Evolutionary conservation across 2,113 vertebrate species (phyloP), one percentile per base, ranked within the genome.

Genomic region (Camelus bactrianus): DNA sequence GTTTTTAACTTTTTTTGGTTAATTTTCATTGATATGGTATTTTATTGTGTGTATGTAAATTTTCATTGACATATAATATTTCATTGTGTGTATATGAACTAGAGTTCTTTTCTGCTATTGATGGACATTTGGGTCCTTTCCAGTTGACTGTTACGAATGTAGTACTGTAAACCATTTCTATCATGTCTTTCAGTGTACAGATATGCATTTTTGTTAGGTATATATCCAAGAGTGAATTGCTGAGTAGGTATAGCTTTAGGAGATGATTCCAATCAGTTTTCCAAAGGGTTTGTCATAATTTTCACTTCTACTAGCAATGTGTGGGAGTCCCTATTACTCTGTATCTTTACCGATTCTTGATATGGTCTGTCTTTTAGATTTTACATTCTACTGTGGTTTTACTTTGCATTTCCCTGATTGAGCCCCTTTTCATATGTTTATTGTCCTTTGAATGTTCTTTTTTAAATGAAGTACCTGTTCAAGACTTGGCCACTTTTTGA

Each of bases 1-100:
- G 28, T 35, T 72, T 85, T 64, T 70, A 69, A 65, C 8, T 19
- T 84, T 75, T 84, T 76, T 48, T 35, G 14, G 17, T 89, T 54
- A 46, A 73, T 92, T 95, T 95, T 80, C 35, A 73, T 35, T 87
- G 24, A 11, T 60, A 65, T 26, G 46, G 17, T 85, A 85, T 91
- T 84, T 91, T 17, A 52, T 69, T 77, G 24, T 81, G 14, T 79
- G 26, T 46, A 60, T 46, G 46, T 62, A 35, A 50, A 48, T 58
- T 80, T 80, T 80, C n/a, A 5, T 58, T 80, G 83, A 11, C 32
- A 26, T 24, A 38, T 12, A 48, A 24, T 86, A 70, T 86, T 54
- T 85, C 50, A 70, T 30, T 86, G 35, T n/a, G 9, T 62, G 24
- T 52, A 65, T 52, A 16, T 64, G 52, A 65, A 52, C 26, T 65